Base-by-base conservation (phyloP, 2,888 invertebrate species). In the Apotomis turbidana region DNA sequence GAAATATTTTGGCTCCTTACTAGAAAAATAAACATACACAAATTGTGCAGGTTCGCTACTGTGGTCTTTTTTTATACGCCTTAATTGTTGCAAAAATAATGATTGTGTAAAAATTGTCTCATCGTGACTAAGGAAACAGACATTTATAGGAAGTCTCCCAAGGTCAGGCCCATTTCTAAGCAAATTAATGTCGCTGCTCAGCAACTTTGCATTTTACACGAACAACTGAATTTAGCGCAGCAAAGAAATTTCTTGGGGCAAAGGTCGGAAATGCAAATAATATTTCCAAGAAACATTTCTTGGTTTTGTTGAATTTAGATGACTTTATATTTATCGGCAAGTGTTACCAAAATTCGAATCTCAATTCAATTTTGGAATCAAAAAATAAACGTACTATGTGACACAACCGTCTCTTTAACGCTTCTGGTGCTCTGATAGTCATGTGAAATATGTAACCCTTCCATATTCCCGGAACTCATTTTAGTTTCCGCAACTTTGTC, bases 401-500 rank as follows among this genome's bases (percentile, higher is more conserved):
- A 15, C 0, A 15, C 15, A 15, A 38, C 13, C 2, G 27, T 27
- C 59, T 59, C 38, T 44, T n/a, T 15, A 27, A 46, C 38, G 10
- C 15, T 27, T 58, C 38, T 67, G 49, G 38, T 58, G 13, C 58
- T 76, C 74, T 72, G 68, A 70, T 71, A 68, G 61, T 68, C 52
- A 58, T 67, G 62, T 57, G 69, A 62, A 60, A 57, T 44, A 9
- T 55, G 55, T 62, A 70, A 62, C 63, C 54, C 54, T 55, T 55
- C 10, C 12, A 5, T 1, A 5, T 49, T n/a, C 12, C 12, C n/a
- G 27, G 27, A 5, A 27, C 27, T 27, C 27, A 27, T 27, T 27
- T 27, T 2, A 27, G 27, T 27, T 27, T 27, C 1, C 41, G 41
- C 41, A 41, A 2, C 41, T 41, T 6, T 41, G 41, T 41, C 41